Evolutionary conservation across 2,888 invertebrate genomes (phyloP).

Genomic region (Phrixothrix hirtus): DNA sequence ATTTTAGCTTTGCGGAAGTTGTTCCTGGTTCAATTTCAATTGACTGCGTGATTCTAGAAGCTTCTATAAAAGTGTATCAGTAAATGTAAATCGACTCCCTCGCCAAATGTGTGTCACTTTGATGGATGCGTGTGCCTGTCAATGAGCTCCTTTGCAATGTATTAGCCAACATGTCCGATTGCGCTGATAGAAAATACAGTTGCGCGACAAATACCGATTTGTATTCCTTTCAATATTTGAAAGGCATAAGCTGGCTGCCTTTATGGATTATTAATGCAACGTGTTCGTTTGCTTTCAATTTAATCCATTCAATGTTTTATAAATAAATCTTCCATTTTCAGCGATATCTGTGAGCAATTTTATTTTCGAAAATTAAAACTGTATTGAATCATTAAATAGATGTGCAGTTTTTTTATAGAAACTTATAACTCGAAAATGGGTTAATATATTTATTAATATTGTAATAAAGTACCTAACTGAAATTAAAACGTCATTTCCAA

Average conservation of each 20-base stretch:
- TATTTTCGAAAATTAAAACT: too few species aligned
- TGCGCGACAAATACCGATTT: constrained; percentile 26
- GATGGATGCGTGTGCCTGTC: constrained; percentile 23
- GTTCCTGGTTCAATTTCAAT: too few species aligned
- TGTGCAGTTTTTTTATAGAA: too few species aligned
- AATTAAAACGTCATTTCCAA: too few species aligned
- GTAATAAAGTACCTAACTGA: too few species aligned
- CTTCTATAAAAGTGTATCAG: constrained; percentile 22
- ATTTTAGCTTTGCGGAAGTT: too few species aligned
- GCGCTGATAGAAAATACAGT: constrained; percentile 28
- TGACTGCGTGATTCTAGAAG: too few species aligned
- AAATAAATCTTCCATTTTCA: constrained; percentile 12
- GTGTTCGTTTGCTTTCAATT: constrained; percentile 23
- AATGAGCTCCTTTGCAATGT: constrained; percentile 29
- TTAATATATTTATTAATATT: too few species aligned
- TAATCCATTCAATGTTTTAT: constrained; percentile 13
- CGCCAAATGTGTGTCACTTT: constrained; percentile 24
- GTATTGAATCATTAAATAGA: too few species aligned
- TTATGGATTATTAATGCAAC: constrained; percentile 27
- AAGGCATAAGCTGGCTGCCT: constrained; percentile 25
- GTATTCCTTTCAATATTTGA: constrained; percentile 24
- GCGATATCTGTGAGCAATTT: too few species aligned
- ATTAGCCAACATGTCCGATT: constrained; percentile 30
- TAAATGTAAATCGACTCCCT: constrained; percentile 12
- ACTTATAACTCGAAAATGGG: too few species aligned